Conservation (phyloP, 1,140 invertebrate species). For the Delia radicum region DNA sequence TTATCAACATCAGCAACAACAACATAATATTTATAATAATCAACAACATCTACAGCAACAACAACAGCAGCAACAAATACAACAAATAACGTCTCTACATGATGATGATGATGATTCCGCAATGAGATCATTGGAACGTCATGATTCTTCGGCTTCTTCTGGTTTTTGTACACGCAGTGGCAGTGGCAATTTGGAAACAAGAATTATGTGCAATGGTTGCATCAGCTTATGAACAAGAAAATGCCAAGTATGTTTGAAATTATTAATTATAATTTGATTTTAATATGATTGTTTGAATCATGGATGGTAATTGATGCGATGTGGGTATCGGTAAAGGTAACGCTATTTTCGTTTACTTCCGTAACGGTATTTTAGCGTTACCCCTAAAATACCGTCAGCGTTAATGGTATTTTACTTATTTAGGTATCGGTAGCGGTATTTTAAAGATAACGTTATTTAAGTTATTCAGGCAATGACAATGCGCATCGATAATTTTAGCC, state of each 20-base stretch:
- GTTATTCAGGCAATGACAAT: no score
- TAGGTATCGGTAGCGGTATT: no score
- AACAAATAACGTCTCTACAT: conserved; percentile 37
- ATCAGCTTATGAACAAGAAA: conserved; percentile 44
- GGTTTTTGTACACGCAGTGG: conserved; percentile 19
- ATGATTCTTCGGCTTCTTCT: conserved; percentile 22
- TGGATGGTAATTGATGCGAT: no score
- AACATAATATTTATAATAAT: not conserved
- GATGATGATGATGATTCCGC: conserved; percentile 35
- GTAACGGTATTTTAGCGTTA: no score
- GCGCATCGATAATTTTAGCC: no score
- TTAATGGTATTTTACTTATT: no score
- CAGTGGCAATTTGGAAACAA: conserved; percentile 39
- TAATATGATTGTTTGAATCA: not conserved
- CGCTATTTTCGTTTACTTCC: no score
- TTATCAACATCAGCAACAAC: conserved; percentile 31
- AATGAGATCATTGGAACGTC: conserved; percentile 47
- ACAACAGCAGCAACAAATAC: conserved; percentile 27
- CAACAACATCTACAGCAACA: conserved; percentile 20
- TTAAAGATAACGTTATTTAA: no score
- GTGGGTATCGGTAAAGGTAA: no score
- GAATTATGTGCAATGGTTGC: conserved; percentile 52
- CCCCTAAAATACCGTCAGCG: no score
- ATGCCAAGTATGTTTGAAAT: conserved; percentile 40
- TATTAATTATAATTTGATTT: not conserved